Base-by-base conservation (phyloP, 1,140 invertebrate genomes). In the Mesaphorura yosii region DNA sequence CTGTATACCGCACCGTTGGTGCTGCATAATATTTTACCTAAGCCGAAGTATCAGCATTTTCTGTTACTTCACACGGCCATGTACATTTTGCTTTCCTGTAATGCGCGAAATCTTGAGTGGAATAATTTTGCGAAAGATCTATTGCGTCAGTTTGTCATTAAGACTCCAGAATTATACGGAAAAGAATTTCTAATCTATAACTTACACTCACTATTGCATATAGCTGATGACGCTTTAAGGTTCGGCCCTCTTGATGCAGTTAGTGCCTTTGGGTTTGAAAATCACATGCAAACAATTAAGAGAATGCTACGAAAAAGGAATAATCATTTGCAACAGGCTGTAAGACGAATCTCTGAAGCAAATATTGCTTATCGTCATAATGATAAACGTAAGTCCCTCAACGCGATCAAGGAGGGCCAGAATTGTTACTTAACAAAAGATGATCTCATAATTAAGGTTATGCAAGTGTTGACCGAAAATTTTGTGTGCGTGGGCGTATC, bases 181-280 rank as follows among this genome's bases (percentile, higher is more conserved):
- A 20, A 14, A 15, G 25, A 49, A 15, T 26, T 31, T 22, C 14
- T 60, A 1, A 39, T 40, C 6, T 57, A 49, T 23, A 57, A 57
- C 40, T 37, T 60, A 10, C 58, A 60, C 29, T 28, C 44, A 26
- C 40, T 58, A 22, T 5, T 55, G n/a, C 59, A 61, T 37, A 19
- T 61, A 26, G 38, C 41, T 2, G 22, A 51, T 1, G 59, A 61
- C 38, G 20, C 26, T 1, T 2, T 7, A 55, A 39, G 40, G 14
- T 41, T 52, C n/a, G 59, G 59, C 6, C 12, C 44, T 0, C 19
- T 60, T 4, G 59, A 60, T 25, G 19, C 38, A 1, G 57, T 47
- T n/a, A 51, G 47, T 39, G 55, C 51, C 2, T 60, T 60, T 53
- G 23, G 17, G 25, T 60, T 53, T 37, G 59, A 60, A 51, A 60